Evolutionary conservation across 2,797 vertebrate genomes (phyloP), one percentile per base, ranked within the genome.

Genomic region (Eulemur mongoz): DNA sequence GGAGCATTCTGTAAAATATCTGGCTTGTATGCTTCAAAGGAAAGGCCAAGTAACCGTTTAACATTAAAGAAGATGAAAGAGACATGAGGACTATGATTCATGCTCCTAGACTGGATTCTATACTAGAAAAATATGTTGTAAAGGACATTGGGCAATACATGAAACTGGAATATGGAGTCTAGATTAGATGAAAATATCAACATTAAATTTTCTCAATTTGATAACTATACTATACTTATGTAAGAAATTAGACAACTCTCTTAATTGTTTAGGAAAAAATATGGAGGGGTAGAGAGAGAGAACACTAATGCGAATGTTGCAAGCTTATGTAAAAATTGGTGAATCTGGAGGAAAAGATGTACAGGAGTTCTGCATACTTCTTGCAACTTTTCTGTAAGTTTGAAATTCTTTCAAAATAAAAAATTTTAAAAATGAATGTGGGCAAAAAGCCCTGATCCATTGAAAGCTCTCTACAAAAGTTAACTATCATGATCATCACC

Each of bases 391-490:
- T 69, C 54, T 38, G 5, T 40, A 73, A 63, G 15, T 79, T 84
- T 59, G 38, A 92, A 81, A 85, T 92, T 65, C 67, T 54, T 84
- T 91, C 57, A 88, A 90, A 67, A 59, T 73, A 30, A 61, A 85
- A 20, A 38, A 20, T 75, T 50, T 76, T 22, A 52, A 63, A 88
- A 73, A 75, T 61, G 50, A 81, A 70, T 18, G 35, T 78, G 25
- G n/a, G 81, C 35, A 75, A 70, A 43, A 67, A 38, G 22, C 0
- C 27, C 35, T 54, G 11, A 63, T 11, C 7, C 32, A 20, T 15
- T 50, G 4, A 82, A 81, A 76, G 17, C 82, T 78, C 32, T 59
- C 70, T 72, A 32, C 38, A 52, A 35, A 85, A 88, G 14, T 61
- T 48, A 85, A 50, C 20, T 54, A 9, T 35, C 30, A 30, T n/a